Percentiles rank a stretch among this genome's conserved stretches.
Conservation (phyloP, 1,140 invertebrate genomes). For the Idris sp. region DNA sequence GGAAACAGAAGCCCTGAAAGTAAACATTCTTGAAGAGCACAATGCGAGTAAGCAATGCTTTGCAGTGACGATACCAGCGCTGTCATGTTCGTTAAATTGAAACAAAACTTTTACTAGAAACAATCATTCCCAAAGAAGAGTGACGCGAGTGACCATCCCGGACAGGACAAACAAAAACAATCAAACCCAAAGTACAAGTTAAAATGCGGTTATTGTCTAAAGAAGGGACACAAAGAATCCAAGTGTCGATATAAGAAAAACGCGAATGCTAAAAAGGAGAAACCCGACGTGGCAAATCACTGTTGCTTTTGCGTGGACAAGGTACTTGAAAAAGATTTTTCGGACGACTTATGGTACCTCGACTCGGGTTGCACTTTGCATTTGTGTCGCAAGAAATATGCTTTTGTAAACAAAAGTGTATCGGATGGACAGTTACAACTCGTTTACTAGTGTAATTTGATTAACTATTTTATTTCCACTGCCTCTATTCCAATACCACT, state of each 20-base stretch:
- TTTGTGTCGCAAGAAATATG: not conserved
- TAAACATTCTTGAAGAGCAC: too few relatives aligned
- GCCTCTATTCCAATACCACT: too few relatives aligned
- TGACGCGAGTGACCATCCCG: too few relatives aligned
- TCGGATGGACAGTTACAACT: too few relatives aligned
- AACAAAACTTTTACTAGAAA: too few relatives aligned
- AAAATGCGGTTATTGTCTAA: conserved; percentile 7
- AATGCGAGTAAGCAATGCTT: too few relatives aligned
- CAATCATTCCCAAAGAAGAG: too few relatives aligned
- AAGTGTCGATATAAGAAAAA: conserved; percentile 6
- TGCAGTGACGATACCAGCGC: too few relatives aligned
- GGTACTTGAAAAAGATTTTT: not conserved
- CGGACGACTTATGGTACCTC: conserved; percentile 16
- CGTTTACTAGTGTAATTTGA: too few relatives aligned
- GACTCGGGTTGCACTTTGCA: conserved; percentile 30
- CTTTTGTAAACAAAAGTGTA: conserved; percentile 2
- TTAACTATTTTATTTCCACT: too few relatives aligned
- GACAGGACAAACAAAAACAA: not conserved
- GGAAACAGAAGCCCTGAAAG: too few relatives aligned
- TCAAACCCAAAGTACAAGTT: not conserved
- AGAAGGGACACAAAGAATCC: conserved; percentile 4
- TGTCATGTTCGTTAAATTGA: too few relatives aligned
- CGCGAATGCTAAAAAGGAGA: conserved; percentile 11
- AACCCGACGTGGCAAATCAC: not conserved
- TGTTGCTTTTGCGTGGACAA: not conserved